phyloP scores from a whole-genome alignment of 2,888 invertebrate genomes.

The Pachycephus smyrnensis region DNA sequence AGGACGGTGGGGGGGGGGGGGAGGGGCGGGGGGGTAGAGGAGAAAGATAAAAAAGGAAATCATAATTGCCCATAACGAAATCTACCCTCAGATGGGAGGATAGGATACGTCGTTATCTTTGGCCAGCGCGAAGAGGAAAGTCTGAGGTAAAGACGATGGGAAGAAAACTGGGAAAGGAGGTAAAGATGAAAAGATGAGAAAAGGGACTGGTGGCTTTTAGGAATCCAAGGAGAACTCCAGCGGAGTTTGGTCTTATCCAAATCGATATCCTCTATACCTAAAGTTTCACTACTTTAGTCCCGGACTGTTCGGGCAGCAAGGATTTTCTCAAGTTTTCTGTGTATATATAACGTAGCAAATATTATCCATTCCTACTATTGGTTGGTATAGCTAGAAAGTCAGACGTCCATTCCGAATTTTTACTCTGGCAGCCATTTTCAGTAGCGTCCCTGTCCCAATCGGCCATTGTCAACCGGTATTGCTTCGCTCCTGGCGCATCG shows the following conservation, averaged over 20 bases:
- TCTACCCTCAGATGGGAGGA: background rate
- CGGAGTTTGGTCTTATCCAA: conserved; percentile 14
- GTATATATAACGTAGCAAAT: conserved; percentile 14
- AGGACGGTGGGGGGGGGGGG: no score
- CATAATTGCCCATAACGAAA: conserved; percentile 10
- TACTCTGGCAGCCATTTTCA: background rate
- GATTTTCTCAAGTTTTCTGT: conserved; percentile 20
- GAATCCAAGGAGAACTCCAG: background rate
- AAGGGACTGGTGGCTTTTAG: background rate
- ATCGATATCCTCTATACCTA: conserved; percentile 22
- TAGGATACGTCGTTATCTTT: conserved; percentile 1
- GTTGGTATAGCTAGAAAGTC: background rate
- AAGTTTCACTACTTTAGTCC: conserved; percentile 14
- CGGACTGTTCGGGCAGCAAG: conserved; percentile 11
- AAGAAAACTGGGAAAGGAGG: background rate
- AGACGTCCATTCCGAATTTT: background rate
- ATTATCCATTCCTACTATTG: background rate
- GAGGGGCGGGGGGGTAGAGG: background rate
- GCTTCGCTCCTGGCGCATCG: conserved; percentile 7
- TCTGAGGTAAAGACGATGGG: background rate
- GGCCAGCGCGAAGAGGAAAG: background rate
- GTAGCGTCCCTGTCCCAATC: background rate
- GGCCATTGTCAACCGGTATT: conserved; percentile 1
- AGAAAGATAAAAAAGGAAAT: background rate
- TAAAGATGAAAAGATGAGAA: background rate